Evolutionary conservation across 2,888 invertebrate species (phyloP).

Genomic region (Hydriomena furcata): DNA sequence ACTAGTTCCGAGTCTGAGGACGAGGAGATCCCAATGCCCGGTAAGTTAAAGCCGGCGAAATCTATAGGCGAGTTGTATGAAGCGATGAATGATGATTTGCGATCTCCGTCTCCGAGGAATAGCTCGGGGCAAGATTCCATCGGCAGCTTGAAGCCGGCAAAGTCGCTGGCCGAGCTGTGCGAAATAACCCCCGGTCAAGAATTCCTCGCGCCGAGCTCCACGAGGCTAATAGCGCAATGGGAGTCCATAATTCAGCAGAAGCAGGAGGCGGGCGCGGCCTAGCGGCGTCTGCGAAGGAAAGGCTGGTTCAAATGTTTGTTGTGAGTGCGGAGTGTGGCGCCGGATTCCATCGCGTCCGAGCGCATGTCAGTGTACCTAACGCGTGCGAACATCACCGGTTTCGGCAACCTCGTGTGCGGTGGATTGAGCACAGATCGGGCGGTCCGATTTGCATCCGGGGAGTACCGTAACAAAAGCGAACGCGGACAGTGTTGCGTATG

Average conservation of each 20-base stretch:
- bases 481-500: slow-evolving; percentile 39
- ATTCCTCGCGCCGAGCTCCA: slow-evolving; percentile 86
- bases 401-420: slow-evolving; percentile 29
- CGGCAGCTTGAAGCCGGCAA: slow-evolving; percentile 85
- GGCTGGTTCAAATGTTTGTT: slow-evolving; percentile 52
- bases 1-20: slow-evolving; percentile 82
- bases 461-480: slow-evolving; percentile 38
- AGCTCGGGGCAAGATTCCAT: slow-evolving; percentile 73
- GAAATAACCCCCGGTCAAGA: slow-evolving; percentile 86
- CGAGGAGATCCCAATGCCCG: slow-evolving; percentile 84
- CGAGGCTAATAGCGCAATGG: slow-evolving; percentile 90
- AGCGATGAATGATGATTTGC: slow-evolving; percentile 74
- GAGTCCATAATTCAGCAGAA: slow-evolving; percentile 89
- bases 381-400: slow-evolving; percentile 34
- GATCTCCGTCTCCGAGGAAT: slow-evolving; percentile 75
- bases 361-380: slow-evolving; percentile 37
- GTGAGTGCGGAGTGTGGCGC: slow-evolving; percentile 45
- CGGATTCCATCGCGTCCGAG: slow-evolving; percentile 38
- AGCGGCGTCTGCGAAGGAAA: slow-evolving; percentile 40
- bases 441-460: slow-evolving; percentile 35
- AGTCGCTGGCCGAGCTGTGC: slow-evolving; percentile 87
- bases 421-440: slow-evolving; percentile 22
- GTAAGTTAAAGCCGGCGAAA: slow-evolving; percentile 85
- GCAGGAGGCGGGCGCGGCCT: slow-evolving; percentile 81
- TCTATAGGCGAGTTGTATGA: slow-evolving; percentile 88